Evolutionary conservation across 2,797 vertebrate genomes (phyloP).

Genomic region (Eutrigla gurnardus): DNA sequence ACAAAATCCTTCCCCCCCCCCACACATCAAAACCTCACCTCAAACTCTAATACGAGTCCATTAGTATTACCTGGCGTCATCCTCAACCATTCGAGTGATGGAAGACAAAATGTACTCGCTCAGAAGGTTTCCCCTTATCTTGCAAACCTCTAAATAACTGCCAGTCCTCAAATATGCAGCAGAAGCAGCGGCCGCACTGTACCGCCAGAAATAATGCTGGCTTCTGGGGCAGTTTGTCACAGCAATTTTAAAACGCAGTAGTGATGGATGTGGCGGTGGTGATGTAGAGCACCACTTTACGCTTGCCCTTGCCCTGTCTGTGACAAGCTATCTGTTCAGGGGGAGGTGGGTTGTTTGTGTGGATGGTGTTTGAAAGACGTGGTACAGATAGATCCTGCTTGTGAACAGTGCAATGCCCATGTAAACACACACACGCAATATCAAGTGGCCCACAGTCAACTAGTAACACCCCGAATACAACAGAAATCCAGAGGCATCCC

Average conservation of each 20-base stretch:
- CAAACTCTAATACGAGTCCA: not conserved
- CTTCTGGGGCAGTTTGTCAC: slow-evolving; percentile 76
- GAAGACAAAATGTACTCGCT: slow-evolving; percentile 42
- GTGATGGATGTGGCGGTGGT: slow-evolving; percentile 67
- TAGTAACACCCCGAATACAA: slow-evolving; percentile 19
- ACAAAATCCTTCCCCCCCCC: not conserved
- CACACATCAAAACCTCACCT: not conserved
- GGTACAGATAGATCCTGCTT: slow-evolving; percentile 39
- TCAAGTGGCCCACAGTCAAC: slow-evolving; percentile 17
- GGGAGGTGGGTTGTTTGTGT: slow-evolving; percentile 31
- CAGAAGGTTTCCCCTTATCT: slow-evolving; percentile 55
- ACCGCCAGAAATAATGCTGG: slow-evolving; percentile 65
- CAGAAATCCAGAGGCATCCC: slow-evolving; percentile 2
- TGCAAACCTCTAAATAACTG: slow-evolving; percentile 57
- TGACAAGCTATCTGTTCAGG: slow-evolving; percentile 59
- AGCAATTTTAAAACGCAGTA: slow-evolving; percentile 62
- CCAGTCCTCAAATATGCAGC: slow-evolving; percentile 61
- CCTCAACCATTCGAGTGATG: slow-evolving; percentile 24
- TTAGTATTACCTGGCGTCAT: slow-evolving; percentile 24
- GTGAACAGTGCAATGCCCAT: slow-evolving; percentile 1
- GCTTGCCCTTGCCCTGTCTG: slow-evolving; percentile 65
- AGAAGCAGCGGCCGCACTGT: slow-evolving; percentile 39
- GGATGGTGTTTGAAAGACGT: slow-evolving; percentile 23
- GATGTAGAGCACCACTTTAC: slow-evolving; percentile 62
- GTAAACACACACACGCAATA: slow-evolving; percentile 1